Conservation (phyloP, 2,797 vertebrate genomes). For the Mus caroli region DNA sequence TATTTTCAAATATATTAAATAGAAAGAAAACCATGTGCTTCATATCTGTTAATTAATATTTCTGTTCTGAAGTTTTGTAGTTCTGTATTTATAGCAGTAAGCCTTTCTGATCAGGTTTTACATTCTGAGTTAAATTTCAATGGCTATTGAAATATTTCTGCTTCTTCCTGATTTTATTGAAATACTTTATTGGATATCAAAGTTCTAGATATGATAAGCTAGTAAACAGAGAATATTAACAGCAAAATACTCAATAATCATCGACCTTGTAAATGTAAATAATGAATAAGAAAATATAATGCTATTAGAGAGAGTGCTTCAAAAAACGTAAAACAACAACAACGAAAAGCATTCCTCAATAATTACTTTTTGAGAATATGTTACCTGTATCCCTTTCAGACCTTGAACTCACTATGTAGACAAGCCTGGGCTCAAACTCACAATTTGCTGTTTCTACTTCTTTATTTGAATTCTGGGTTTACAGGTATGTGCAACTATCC, state of each 20-base stretch:
- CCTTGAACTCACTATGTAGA: too few species aligned
- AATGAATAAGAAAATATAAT: conserved; percentile 19
- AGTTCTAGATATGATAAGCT: background rate
- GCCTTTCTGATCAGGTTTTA: background rate
- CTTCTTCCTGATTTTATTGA: background rate
- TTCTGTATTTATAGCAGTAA: conserved; percentile 20
- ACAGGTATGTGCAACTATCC: background rate
- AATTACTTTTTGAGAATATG: background rate
- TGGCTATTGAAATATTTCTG: background rate
- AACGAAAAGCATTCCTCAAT: background rate
- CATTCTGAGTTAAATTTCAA: background rate
- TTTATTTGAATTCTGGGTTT: background rate
- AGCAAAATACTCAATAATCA: background rate
- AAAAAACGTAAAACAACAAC: background rate
- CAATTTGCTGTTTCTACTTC: background rate
- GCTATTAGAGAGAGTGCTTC: background rate
- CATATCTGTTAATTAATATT: conserved; percentile 15
- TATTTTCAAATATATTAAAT: background rate
- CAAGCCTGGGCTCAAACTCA: background rate
- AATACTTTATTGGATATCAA: background rate
- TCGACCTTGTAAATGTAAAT: background rate
- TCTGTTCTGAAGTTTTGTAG: background rate
- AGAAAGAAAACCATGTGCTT: background rate
- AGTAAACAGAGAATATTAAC: conserved; percentile 29
- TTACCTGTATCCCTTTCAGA: too few species aligned